Evolutionary conservation across 2,797 vertebrate species (phyloP).

Genomic region (Trachops cirrhosus): DNA sequence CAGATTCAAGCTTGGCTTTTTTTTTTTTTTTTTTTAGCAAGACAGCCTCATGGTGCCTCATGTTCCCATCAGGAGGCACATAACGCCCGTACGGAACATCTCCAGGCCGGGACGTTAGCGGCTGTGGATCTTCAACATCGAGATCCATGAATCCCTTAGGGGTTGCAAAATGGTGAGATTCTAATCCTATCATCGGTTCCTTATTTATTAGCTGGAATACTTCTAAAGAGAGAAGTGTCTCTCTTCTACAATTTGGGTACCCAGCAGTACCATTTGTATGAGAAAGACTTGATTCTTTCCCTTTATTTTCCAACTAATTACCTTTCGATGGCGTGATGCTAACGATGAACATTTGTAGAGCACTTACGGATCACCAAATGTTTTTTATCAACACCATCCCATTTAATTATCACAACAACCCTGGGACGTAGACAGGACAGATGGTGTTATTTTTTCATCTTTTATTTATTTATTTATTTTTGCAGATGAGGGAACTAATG

Average conservation of each 20-base stretch:
- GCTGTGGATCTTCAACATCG: not conserved
- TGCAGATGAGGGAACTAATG: constrained; percentile 34
- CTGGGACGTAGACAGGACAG: not conserved
- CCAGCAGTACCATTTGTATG: not conserved
- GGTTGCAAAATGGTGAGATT: not conserved
- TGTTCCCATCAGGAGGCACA: not conserved
- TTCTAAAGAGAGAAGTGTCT: not conserved
- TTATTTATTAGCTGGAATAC: not conserved
- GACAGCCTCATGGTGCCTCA: accelerated
- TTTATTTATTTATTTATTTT: constrained; percentile 48
- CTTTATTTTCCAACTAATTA: constrained; percentile 56
- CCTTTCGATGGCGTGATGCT: not conserved
- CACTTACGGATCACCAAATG: not conserved
- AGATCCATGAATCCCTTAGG: not conserved
- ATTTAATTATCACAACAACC: constrained; percentile 47
- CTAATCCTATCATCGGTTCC: not conserved
- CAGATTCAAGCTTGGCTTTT: not conserved
- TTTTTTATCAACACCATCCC: constrained; percentile 43
- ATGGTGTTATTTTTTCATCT: constrained; percentile 26
- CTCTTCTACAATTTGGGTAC: not conserved
- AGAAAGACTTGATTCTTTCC: not conserved
- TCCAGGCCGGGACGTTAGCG: not conserved
- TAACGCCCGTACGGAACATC: accelerated
- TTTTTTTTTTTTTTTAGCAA: not conserved
- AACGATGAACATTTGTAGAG: not conserved